phyloP scores from a whole-genome alignment of 2,797 vertebrate genomes.

The Carapus acus region DNA sequence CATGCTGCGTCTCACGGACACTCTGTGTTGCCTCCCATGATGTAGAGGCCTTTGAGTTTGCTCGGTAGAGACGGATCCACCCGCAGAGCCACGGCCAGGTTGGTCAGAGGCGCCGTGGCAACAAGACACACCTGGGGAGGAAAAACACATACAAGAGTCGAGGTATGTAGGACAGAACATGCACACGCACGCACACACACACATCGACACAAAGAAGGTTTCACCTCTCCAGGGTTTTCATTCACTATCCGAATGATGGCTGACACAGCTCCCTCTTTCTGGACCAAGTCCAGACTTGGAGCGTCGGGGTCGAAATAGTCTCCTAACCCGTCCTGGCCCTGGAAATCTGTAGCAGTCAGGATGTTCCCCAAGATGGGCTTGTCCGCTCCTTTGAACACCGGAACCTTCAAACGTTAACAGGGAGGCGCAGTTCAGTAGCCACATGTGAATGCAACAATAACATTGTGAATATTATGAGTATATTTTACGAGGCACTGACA shows the following conservation, averaged over 20 bases:
- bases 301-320: conserved; percentile 67
- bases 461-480: too few relatives aligned
- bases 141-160: conserved; percentile 2
- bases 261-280: conserved; percentile 65
- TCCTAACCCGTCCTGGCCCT: conserved; percentile 73
- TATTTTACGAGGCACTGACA: too few relatives aligned
- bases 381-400: conserved; percentile 69
- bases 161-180: not conserved
- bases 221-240: conserved; percentile 71
- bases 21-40: conserved; percentile 78
- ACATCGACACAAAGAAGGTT: not conserved
- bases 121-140: conserved; percentile 69
- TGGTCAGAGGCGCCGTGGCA: conserved; percentile 76
- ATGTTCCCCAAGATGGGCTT: conserved; percentile 60
- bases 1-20: conserved; percentile 54
- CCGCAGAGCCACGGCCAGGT: conserved; percentile 74
- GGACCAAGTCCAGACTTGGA: conserved; percentile 64
- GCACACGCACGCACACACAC: not conserved
- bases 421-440: not conserved
- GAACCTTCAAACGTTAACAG: conserved; percentile 60
- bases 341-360: conserved; percentile 53
- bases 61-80: conserved; percentile 70
- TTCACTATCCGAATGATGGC: conserved; percentile 72
- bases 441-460: not conserved
- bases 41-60: conserved; percentile 71